Percentiles rank a stretch among this genome's conserved stretches.
Evolutionary conservation across 2,888 invertebrate genomes (phyloP).

Genomic region (Drosophila prostipennis): DNA sequence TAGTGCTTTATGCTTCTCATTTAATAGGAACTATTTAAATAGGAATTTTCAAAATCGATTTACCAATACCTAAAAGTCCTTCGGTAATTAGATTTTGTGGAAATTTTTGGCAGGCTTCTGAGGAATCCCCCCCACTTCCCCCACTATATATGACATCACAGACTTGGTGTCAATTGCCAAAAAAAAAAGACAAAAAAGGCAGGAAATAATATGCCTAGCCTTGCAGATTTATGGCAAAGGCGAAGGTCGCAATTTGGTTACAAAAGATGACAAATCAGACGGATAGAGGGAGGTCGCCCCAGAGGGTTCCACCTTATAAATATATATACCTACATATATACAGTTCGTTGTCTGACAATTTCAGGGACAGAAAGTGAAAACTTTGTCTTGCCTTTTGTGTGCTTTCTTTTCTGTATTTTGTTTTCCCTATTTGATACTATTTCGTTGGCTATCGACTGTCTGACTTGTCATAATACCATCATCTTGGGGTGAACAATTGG

Average conservation of each 20-base stretch:
- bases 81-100: constrained; percentile 29
- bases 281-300: constrained; percentile 6
- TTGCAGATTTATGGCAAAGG: constrained; percentile 65
- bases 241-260: constrained; percentile 60
- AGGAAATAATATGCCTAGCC: constrained; percentile 9
- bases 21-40: too few species aligned
- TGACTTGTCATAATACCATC: constrained; percentile 34
- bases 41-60: background rate
- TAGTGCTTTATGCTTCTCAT: too few species aligned
- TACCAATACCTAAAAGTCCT: background rate
- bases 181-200: constrained; percentile 18
- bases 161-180: constrained; percentile 44
- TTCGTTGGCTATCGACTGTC: constrained; percentile 25
- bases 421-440: background rate
- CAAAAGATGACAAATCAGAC: constrained; percentile 42
- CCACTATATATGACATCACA: constrained; percentile 22
- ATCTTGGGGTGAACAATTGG: background rate
- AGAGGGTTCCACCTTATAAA: background rate
- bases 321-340: background rate
- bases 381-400: constrained; percentile 36
- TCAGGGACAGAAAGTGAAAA: constrained; percentile 69
- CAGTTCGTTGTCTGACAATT: constrained; percentile 43
- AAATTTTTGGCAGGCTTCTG: constrained; percentile 26
- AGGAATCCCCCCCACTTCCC: background rate
- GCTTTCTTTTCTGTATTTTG: background rate